phyloP scores from a whole-genome alignment of 2,797 vertebrate species.

The Chloroceryle amazona region DNA sequence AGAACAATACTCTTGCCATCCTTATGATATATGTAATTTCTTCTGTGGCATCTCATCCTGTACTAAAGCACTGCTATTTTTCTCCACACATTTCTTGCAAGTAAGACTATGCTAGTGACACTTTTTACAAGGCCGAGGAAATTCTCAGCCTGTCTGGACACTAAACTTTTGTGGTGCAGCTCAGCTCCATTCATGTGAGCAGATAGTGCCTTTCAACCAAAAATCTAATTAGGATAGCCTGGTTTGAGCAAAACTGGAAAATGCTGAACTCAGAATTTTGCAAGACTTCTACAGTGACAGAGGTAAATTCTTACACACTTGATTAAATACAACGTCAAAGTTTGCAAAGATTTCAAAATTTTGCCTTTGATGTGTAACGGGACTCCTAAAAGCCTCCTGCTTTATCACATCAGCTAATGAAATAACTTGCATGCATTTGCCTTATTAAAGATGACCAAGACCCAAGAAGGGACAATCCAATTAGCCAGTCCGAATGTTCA shows the following conservation, averaged over 20 bases:
- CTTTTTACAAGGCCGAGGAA: background rate
- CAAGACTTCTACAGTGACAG: background rate
- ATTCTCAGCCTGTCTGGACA: background rate
- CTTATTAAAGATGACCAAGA: background rate
- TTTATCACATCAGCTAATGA: background rate
- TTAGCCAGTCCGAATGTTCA: conserved; percentile 58
- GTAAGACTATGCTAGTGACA: background rate
- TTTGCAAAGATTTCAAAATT: background rate
- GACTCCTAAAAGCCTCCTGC: background rate
- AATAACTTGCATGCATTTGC: background rate
- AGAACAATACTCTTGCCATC: background rate
- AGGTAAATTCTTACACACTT: background rate
- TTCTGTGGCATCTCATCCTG: background rate
- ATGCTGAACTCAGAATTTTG: background rate
- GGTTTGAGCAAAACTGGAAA: background rate
- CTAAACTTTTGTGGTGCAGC: background rate
- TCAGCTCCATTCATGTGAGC: background rate
- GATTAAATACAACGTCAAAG: background rate
- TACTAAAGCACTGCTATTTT: background rate
- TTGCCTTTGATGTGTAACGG: background rate
- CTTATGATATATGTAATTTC: background rate
- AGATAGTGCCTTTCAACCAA: background rate
- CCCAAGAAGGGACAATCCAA: conserved; percentile 40
- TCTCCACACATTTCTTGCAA: background rate
- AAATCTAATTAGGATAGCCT: background rate